These are phyloP conservation scores for Macrophya alboannulata DNA, from an alignment of 2,888 invertebrate genomes.

Conservation along the genomic window DNA sequence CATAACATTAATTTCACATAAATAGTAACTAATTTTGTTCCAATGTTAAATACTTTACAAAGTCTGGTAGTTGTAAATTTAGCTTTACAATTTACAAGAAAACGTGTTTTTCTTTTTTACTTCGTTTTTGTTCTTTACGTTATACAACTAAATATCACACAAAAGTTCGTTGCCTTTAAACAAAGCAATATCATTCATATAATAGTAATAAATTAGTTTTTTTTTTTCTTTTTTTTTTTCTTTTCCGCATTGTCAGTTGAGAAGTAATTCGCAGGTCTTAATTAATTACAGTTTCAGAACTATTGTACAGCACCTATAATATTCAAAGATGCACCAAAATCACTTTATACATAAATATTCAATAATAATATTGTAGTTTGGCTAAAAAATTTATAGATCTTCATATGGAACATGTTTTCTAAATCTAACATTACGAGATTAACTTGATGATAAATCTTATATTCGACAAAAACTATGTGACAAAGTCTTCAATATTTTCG, in stretches of 20 bases:
- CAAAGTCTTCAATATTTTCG: conserved; percentile 3
- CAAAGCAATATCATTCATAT: conserved; percentile 60
- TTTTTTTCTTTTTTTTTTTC: not conserved
- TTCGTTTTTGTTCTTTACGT: not conserved
- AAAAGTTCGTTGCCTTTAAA: conserved; percentile 62
- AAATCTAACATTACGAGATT: not conserved
- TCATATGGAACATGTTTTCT: not conserved
- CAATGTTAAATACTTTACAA: conserved; percentile 33
- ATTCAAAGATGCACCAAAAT: not conserved
- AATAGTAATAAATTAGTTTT: conserved; percentile 51
- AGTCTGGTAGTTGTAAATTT: not conserved
- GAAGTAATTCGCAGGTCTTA: conserved; percentile 44
- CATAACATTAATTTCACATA: conserved; percentile 31
- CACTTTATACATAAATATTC: not conserved
- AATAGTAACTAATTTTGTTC: conserved; percentile 41
- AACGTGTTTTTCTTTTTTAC: conserved; percentile 56
- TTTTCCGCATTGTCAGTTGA: conserved; percentile 46
- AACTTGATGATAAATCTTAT: not conserved
- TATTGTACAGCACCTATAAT: not conserved
- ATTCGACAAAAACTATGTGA: not conserved
- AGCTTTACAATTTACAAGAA: conserved; percentile 37
- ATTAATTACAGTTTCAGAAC: not conserved
- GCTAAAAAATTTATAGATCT: not conserved
- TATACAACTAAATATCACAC: conserved; percentile 74
- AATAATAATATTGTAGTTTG: not conserved